Percentiles rank a stretch among this genome's conserved stretches.
Conservation (phyloP, 2,888 invertebrate species). For the Microdon myrmicae region DNA sequence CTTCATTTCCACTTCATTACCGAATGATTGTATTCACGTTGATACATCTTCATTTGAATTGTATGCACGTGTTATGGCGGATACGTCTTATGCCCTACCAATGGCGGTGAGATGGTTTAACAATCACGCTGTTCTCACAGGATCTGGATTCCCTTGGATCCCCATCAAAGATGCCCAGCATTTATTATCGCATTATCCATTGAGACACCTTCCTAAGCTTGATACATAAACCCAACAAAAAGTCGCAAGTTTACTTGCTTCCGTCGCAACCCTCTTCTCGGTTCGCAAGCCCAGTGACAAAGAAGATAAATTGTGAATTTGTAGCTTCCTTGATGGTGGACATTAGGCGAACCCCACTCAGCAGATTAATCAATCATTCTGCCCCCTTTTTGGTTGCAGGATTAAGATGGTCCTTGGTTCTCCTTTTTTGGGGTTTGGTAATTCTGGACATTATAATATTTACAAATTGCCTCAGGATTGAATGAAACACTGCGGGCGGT, state of each 20-base stretch:
- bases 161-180: constrained; percentile 27
- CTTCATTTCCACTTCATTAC: too few species aligned
- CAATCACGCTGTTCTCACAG: too few species aligned
- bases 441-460: constrained; percentile 1
- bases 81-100: too few species aligned
- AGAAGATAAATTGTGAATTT: constrained; percentile 45
- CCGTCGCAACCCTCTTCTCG: too few species aligned
- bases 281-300: too few species aligned
- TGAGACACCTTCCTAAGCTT: constrained; percentile 31
- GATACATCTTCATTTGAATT: too few species aligned
- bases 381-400: not conserved
- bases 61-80: too few species aligned
- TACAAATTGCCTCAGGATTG: too few species aligned
- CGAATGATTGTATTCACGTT: too few species aligned
- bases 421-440: not conserved
- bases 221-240: constrained; percentile 7
- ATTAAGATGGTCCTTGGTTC: constrained; percentile 18
- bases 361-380: constrained; percentile 49
- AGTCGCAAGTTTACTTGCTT: constrained; percentile 29
- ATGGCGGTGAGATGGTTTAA: too few species aligned
- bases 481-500: too few species aligned
- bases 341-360: constrained; percentile 39
- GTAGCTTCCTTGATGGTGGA: constrained; percentile 33
- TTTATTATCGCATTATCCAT: constrained; percentile 43
- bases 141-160: constrained; percentile 23